A percentile compares a stretch with the other conserved stretches of the same genome.
phyloP scores from a whole-genome alignment of 1,140 invertebrate genomes.

The Lerema accius region DNA sequence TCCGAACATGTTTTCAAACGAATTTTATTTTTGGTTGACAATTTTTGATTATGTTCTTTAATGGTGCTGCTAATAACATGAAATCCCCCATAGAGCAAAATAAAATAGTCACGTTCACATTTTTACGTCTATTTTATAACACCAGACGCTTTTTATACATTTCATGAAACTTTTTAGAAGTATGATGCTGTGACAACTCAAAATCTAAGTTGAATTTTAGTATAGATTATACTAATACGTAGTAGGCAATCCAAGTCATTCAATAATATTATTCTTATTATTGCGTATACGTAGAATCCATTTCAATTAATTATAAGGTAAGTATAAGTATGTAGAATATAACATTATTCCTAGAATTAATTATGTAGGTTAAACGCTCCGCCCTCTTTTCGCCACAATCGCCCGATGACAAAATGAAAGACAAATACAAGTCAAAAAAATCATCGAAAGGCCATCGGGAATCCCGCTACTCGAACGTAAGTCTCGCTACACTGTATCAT shows the following conservation, averaged over 20 bases:
- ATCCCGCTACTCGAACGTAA: neutral
- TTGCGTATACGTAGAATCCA: neutral
- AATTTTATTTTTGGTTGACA: no score
- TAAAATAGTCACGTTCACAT: no score
- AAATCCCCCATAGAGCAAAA: no score
- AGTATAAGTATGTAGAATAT: neutral
- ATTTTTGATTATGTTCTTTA: no score
- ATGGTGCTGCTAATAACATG: no score
- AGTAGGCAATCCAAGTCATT: neutral
- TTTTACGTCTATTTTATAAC: no score
- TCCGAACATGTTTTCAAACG: no score
- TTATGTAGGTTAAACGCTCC: neutral
- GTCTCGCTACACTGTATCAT: neutral
- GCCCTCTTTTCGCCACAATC: neutral
- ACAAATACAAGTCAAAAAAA: slow-evolving; percentile 4
- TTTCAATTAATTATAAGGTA: neutral
- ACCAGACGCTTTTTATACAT: no score
- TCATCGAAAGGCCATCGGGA: slow-evolving; percentile 1
- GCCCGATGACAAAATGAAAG: slow-evolving; percentile 11
- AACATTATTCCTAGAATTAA: neutral
- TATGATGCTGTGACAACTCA: no score
- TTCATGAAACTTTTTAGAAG: no score
- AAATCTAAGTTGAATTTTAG: neutral
- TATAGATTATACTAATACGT: neutral
- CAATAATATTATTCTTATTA: neutral